These are phyloP conservation scores for Beris morrisii DNA, from an alignment of 2,888 invertebrate species.

Conservation along the genomic window DNA sequence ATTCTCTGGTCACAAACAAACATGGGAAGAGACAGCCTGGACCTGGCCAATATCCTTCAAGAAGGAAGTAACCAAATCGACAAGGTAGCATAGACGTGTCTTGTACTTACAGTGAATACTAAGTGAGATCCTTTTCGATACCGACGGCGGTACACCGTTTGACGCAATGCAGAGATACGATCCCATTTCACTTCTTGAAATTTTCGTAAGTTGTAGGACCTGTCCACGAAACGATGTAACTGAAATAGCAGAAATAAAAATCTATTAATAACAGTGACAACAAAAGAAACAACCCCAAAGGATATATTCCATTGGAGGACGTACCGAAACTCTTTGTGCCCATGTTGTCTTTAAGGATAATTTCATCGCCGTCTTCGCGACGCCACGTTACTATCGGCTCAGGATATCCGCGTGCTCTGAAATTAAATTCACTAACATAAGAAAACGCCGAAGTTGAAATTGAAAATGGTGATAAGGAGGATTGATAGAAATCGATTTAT, in stretches of 20 bases:
- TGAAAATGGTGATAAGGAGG: too few species aligned
- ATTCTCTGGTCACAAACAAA: too few species aligned
- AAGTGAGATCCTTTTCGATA: conserved; percentile 85
- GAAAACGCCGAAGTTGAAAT: neutral
- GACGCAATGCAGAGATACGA: conserved; percentile 88
- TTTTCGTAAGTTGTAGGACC: conserved; percentile 73
- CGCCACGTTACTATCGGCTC: conserved; percentile 80
- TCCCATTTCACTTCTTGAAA: conserved; percentile 87
- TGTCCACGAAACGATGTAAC: conserved; percentile 74
- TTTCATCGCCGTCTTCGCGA: conserved; percentile 79
- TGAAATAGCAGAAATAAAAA: conserved; percentile 50
- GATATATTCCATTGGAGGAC: conserved; percentile 2
- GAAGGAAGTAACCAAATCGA: too few species aligned
- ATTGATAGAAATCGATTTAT: too few species aligned
- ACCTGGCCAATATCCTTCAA: too few species aligned
- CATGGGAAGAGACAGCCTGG: too few species aligned
- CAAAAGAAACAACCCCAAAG: neutral
- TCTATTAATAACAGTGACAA: neutral
- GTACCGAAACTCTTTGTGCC: conserved; percentile 68
- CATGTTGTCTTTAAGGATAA: conserved; percentile 71
- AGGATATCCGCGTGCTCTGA: conserved; percentile 75
- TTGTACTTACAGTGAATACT: conserved; percentile 84
- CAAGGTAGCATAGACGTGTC: too few species aligned
- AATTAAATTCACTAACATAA: conserved; percentile 19
- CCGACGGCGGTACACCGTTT: conserved; percentile 84